Evolutionary conservation across 2,888 invertebrate species (phyloP).

Genomic region (Sesia bembeciformis): DNA sequence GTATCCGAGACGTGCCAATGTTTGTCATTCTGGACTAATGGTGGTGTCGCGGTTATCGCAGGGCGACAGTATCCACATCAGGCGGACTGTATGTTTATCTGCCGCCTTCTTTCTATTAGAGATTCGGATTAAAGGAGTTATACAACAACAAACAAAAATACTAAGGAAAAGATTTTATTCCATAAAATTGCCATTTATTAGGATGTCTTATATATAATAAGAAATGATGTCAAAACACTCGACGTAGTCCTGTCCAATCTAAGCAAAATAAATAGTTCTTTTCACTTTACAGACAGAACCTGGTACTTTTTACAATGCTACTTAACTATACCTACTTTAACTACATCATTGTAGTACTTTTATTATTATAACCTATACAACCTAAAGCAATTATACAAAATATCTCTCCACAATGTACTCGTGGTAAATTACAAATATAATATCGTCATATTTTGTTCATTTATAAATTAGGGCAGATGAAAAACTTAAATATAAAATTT

Average conservation of each 20-base stretch:
- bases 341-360: constrained; percentile 37
- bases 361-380: constrained; percentile 58
- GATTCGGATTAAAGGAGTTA: no score
- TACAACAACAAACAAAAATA: no score
- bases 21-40: no score
- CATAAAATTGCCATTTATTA: constrained; percentile 52
- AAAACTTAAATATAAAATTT: constrained; percentile 18
- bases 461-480: constrained; percentile 33
- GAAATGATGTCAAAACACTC: constrained; percentile 44
- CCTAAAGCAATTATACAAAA: constrained; percentile 71
- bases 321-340: constrained; percentile 35
- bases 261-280: constrained; percentile 59
- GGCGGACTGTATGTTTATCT: no score
- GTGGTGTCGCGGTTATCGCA: no score
- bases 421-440: constrained; percentile 43
- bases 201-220: constrained; percentile 34
- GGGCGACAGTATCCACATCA: no score
- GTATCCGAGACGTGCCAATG: no score
- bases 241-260: constrained; percentile 42
- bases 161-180: constrained; percentile 26
- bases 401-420: constrained; percentile 61
- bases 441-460: constrained; percentile 60
- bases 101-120: no score
- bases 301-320: constrained; percentile 52
- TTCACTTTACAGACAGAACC: constrained; percentile 50